Evolutionary conservation across 2,888 invertebrate genomes (phyloP).

Genomic region (Pelosia muscerda): DNA sequence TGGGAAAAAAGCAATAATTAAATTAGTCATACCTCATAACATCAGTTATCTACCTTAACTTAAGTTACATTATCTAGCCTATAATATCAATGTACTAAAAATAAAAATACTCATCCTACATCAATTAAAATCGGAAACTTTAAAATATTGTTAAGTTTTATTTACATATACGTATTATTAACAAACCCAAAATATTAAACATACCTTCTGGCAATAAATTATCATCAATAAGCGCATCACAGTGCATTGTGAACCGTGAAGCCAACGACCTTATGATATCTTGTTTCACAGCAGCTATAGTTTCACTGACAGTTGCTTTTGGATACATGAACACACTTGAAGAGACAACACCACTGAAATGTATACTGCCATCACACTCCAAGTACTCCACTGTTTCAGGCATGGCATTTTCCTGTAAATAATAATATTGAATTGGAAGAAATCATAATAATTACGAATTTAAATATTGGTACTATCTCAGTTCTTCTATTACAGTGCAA

Average conservation of each 20-base stretch:
- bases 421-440: not conserved
- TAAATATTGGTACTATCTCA: too few species aligned
- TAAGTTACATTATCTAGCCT: too few species aligned
- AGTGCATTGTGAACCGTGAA: slow-evolving; percentile 96
- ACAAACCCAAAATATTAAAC: not conserved
- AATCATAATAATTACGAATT: not conserved
- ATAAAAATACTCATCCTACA: too few species aligned
- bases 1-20: too few species aligned
- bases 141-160: too few species aligned
- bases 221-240: slow-evolving; percentile 96
- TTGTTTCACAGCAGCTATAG: slow-evolving; percentile 91
- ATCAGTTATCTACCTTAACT: too few species aligned
- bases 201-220: slow-evolving; percentile 90
- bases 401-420: slow-evolving; percentile 77
- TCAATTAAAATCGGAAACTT: too few species aligned
- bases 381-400: slow-evolving; percentile 83
- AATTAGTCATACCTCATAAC: not conserved
- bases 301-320: slow-evolving; percentile 91
- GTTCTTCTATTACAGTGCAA: too few species aligned
- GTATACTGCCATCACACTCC: slow-evolving; percentile 89
- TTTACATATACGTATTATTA: too few species aligned
- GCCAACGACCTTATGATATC: slow-evolving; percentile 95
- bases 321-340: slow-evolving; percentile 93
- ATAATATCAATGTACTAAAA: too few species aligned
- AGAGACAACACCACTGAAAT: slow-evolving; percentile 90